A percentile compares a stretch with the other conserved stretches of the same genome.
phyloP scores from a whole-genome alignment of 1,140 invertebrate genomes.

The Ruditapes philippinarum region DNA sequence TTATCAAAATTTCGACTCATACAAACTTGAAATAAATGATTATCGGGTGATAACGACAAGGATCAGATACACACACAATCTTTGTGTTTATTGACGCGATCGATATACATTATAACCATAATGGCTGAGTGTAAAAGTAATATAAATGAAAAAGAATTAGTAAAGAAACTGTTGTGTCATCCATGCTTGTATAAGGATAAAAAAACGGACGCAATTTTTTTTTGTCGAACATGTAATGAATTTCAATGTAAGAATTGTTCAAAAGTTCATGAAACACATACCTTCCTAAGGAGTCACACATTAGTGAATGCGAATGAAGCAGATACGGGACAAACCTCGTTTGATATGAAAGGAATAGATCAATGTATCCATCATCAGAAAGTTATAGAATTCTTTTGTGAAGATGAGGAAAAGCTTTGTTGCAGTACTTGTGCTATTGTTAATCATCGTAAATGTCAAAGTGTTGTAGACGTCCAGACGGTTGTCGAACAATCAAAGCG shows the following conservation, averaged over 20 bases:
- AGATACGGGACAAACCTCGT: too few species aligned
- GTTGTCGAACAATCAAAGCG: neutral
- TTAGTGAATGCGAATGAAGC: too few species aligned
- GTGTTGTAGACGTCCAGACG: neutral
- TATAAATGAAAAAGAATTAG: too few species aligned
- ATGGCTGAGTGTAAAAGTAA: too few species aligned
- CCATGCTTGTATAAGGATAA: neutral
- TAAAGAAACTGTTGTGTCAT: neutral
- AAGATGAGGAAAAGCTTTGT: neutral
- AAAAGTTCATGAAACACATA: neutral
- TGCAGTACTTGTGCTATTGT: slow-evolving; percentile 2
- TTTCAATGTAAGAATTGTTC: neutral
- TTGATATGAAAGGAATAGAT: neutral
- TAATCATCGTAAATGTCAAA: neutral
- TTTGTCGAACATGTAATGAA: neutral
- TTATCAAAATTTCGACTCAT: too few species aligned
- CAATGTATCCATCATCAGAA: neutral
- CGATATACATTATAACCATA: too few species aligned
- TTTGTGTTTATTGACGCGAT: too few species aligned
- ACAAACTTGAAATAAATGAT: too few species aligned
- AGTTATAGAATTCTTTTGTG: neutral
- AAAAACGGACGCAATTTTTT: neutral
- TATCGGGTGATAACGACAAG: too few species aligned
- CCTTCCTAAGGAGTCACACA: too few species aligned
- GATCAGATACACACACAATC: too few species aligned